Conservation (phyloP, 2,113 vertebrate genomes). For the Notothenia rossii region DNA sequence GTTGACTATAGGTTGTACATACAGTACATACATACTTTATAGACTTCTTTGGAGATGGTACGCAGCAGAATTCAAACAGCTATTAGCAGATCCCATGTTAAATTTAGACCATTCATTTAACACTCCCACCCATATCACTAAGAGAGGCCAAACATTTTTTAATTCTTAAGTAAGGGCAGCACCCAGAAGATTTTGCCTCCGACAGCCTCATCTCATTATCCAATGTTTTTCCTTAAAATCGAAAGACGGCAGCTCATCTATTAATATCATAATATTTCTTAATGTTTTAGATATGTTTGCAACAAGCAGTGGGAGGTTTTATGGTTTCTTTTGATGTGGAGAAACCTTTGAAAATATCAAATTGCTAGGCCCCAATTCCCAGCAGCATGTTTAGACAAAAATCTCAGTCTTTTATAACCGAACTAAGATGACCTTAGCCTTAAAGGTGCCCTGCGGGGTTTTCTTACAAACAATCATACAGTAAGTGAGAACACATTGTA, state of each 20-base stretch:
- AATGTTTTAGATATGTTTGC: background rate
- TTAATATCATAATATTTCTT: background rate
- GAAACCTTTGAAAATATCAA: background rate
- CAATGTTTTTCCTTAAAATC: background rate
- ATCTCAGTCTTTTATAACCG: background rate
- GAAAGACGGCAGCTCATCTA: background rate
- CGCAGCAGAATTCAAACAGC: background rate
- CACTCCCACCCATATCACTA: background rate
- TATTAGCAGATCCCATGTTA: constrained; percentile 8
- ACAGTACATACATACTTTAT: constrained; percentile 18
- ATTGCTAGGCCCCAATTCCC: background rate
- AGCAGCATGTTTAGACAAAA: background rate
- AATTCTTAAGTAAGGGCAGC: background rate
- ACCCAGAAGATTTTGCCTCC: background rate
- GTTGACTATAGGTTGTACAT: constrained; percentile 25
- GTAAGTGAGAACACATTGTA: background rate
- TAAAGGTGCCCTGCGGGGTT: background rate
- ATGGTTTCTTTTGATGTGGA: background rate
- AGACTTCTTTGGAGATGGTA: background rate
- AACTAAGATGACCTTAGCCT: background rate
- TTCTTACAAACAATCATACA: background rate
- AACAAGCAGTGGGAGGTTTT: background rate
- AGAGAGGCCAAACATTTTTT: background rate
- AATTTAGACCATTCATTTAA: background rate
- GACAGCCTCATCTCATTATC: background rate